Percentiles rank a stretch among this genome's conserved stretches.
These are phyloP conservation scores for Sipunculus nudus DNA, from an alignment of 2,888 invertebrate genomes.

Conservation along the genomic window DNA sequence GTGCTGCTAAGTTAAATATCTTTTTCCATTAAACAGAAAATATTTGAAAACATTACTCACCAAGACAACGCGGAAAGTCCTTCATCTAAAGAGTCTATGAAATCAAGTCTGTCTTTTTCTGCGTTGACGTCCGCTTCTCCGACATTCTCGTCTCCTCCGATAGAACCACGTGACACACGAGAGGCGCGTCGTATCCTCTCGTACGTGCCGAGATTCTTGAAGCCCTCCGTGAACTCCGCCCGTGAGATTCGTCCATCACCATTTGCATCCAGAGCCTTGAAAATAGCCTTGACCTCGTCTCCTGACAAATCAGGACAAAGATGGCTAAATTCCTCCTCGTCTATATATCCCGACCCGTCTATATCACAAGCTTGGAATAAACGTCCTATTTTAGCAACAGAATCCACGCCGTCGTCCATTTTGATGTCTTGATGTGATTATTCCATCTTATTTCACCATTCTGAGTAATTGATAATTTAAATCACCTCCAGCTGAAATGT, in stretches of 20 bases:
- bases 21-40: too few species aligned
- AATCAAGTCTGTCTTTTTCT: not conserved
- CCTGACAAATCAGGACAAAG: constrained; percentile 68
- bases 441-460: too few species aligned
- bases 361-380: constrained; percentile 69
- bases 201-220: constrained; percentile 52
- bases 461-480: too few species aligned
- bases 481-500: too few species aligned
- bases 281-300: constrained; percentile 68
- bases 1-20: too few species aligned
- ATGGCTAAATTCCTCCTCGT: constrained; percentile 67
- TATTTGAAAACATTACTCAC: too few species aligned
- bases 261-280: constrained; percentile 69
- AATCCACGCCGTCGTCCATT: too few species aligned
- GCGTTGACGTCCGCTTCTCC: too few species aligned
- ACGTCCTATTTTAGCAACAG: too few species aligned
- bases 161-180: too few species aligned
- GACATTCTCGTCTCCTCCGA: too few species aligned
- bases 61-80: constrained; percentile 5
- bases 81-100: constrained; percentile 1
- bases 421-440: too few species aligned
- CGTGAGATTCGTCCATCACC: constrained; percentile 70
- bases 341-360: constrained; percentile 68
- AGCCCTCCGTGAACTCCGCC: constrained; percentile 70
- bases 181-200: not conserved